phyloP scores from a whole-genome alignment of 1,140 invertebrate genomes.

The Lepidurus apus region DNA sequence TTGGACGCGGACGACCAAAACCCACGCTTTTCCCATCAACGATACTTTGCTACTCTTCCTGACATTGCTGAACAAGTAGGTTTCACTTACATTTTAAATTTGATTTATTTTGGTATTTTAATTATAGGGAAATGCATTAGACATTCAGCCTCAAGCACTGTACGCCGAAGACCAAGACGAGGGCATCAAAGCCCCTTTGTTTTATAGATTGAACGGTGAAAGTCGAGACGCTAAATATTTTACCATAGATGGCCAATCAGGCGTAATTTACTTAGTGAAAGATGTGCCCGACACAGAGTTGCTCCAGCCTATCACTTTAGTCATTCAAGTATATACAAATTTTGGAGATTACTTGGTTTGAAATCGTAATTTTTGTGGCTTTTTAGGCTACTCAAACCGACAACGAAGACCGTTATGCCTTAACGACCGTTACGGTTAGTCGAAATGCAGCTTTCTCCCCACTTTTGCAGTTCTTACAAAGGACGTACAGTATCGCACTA shows the following conservation, averaged over 20 bases:
- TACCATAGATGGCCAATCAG: conserved; percentile 19
- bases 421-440: conserved; percentile 69
- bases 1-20: conserved; percentile 91
- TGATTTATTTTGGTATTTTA: conserved; percentile 16
- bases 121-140: conserved; percentile 54
- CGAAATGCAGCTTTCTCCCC: conserved; percentile 47
- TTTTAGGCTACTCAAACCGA: conserved; percentile 74
- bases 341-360: neutral
- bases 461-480: conserved; percentile 61
- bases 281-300: neutral
- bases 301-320: conserved; percentile 28
- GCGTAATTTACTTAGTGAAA: conserved; percentile 2
- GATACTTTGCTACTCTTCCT: conserved; percentile 66
- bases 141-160: conserved; percentile 56
- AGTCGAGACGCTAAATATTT: conserved; percentile 50
- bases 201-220: conserved; percentile 57
- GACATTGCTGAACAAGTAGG: conserved; percentile 54
- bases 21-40: conserved; percentile 67
- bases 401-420: conserved; percentile 77
- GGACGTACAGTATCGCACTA: conserved; percentile 62
- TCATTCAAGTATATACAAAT: conserved; percentile 14
- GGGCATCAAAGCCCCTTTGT: conserved; percentile 69
- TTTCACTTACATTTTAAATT: neutral
- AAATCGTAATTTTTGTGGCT: neutral
- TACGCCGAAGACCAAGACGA: conserved; percentile 71